These are phyloP conservation scores for Oreochromis spilurus DNA, from an alignment of 2,113 vertebrate species.

Conservation along the genomic window DNA sequence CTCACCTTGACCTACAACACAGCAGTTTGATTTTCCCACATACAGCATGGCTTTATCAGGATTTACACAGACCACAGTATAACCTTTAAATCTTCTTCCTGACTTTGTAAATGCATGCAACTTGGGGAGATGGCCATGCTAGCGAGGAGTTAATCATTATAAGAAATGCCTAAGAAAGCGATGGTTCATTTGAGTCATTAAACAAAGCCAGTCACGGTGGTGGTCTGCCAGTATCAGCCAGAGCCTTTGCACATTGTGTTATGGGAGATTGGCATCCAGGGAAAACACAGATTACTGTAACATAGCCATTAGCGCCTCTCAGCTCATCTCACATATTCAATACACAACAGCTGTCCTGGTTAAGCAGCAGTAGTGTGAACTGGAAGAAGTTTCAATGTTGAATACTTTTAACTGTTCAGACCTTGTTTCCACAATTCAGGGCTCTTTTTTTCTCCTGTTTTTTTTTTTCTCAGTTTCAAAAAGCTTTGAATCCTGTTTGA, in stretches of 20 bases:
- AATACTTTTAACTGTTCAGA: not conserved
- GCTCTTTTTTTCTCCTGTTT: not conserved
- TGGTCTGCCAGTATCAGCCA: not conserved
- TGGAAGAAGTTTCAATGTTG: not conserved
- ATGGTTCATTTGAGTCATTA: not conserved
- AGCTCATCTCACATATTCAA: not conserved
- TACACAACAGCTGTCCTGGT: not conserved
- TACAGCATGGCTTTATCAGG: not conserved
- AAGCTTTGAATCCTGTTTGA: not conserved
- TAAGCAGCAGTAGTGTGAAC: not conserved
- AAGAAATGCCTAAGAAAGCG: not conserved
- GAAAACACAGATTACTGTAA: not conserved
- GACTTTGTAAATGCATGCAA: not conserved
- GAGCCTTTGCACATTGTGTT: not conserved
- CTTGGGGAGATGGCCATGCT: not conserved
- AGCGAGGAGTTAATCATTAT: not conserved
- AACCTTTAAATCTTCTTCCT: not conserved
- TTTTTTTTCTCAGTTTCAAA: not conserved
- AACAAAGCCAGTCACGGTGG: not conserved
- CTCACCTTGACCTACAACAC: conserved; percentile 21
- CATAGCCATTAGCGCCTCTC: not conserved
- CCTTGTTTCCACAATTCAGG: not conserved
- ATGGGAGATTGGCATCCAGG: not conserved
- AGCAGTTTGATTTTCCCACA: not conserved
- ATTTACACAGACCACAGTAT: not conserved